Evolutionary conservation across 53 echinoderm and acorn worm species (phyloP), one percentile per base, ranked within the genome.

Genomic region (Crossaster papposus): DNA sequence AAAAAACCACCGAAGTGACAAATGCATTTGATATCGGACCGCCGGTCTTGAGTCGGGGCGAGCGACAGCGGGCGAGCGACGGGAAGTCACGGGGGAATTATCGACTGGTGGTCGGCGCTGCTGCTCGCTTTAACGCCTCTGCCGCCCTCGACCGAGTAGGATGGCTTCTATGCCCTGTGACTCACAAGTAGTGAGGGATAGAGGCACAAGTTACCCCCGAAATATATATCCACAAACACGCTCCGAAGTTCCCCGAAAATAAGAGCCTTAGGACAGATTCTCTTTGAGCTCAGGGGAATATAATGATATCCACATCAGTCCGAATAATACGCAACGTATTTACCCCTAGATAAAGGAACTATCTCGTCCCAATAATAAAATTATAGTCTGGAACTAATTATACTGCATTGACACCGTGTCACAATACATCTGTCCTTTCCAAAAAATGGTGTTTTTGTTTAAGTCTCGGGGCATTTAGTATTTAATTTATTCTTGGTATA

Each of bases 41-140:
- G 77, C n/a, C 87, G 63, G 75, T 20, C 85, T 44, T 44, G 44
- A 9, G n/a, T n/a, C 44, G 11, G 54, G 32, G 87, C 76, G 75
- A 75, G 87, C 87, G 87, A 77, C 87, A 87, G 87, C 87, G 87
- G 75, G 87, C 77, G 75, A 87, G 87, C 87, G 87, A 77, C 87
- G 76, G 63, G 30, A 76, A 87, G 77, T 76, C 87, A 87, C 87
- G 36, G 87, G 87, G 87, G 87, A 87, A 87, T 87, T 87, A 87
- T 75, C 51, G 87, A 77, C 87, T 87, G 87, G 87, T 87, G 87
- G 87, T 87, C 87, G 87, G 87, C 87, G 77, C 87, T 87, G 87
- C 87, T 87, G 75, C 87, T 87, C 87, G 87, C 76, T 87, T 87
- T 77, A 58, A 87, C 87, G 87, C 87, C 87, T 87, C 63, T 36